Evolutionary conservation across 2,113 vertebrate genomes (phyloP).

Genomic region (Eretmochelys imbricata): DNA sequence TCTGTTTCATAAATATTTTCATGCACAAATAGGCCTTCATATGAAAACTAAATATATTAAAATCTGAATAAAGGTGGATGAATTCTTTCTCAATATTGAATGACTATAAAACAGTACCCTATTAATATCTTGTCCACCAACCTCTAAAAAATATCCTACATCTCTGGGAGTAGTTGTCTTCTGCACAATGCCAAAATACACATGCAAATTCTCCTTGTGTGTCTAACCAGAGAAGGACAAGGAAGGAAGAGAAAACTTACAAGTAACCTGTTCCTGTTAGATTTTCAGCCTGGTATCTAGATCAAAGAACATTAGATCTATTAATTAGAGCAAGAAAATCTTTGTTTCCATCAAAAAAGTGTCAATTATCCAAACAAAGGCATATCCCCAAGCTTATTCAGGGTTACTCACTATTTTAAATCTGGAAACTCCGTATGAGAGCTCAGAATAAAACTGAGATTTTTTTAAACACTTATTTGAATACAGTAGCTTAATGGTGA

Average conservation of each 20-base stretch:
- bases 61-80: background rate
- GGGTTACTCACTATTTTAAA: background rate
- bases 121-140: background rate
- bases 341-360: constrained; percentile 6
- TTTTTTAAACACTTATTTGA: constrained; percentile 13
- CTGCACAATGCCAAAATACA: background rate
- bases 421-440: background rate
- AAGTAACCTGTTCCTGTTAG: background rate
- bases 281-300: constrained; percentile 7
- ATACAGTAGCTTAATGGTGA: constrained; percentile 5
- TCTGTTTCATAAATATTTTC: constrained; percentile 22
- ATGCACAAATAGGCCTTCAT: background rate
- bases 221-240: constrained; percentile 28
- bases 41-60: background rate
- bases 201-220: background rate
- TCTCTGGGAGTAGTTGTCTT: background rate
- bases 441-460: background rate
- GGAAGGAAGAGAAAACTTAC: background rate
- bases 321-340: background rate
- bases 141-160: background rate
- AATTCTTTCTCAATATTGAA: background rate
- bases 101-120: background rate
- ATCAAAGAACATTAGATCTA: background rate
- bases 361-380: background rate
- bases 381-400: background rate